Evolutionary conservation across 2,888 invertebrate genomes (phyloP), one percentile per base, ranked within the genome.

Genomic region (Neoitamus cyanurus): DNA sequence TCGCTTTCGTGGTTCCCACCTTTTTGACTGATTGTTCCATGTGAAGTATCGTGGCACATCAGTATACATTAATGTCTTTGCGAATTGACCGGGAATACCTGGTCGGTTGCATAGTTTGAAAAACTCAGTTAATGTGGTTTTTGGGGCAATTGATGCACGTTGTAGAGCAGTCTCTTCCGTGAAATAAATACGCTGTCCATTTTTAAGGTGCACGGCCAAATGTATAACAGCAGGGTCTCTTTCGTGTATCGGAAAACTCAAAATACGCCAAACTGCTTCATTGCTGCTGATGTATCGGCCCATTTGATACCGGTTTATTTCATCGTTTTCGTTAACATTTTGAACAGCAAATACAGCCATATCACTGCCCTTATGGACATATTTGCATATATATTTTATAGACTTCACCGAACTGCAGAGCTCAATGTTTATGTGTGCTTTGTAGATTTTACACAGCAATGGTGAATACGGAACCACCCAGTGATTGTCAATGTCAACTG

Each of bases 1-100:
- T 87, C 86, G 87, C 86, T 87, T 88, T 31, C 88, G 87, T 75
- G 88, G 86, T 87, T 87, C 83, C 70, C 88, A 89, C 87, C 87
- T 88, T 86, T 88, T 88, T 84, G 87, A 86, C 84, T 88, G 87
- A 86, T 85, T 85, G 86, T 88, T 88, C 88, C 88, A 89, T 84
- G 88, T 89, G 83, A 87, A 89, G 87, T 88, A 88, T 48, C 83
- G 83, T 85, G 89, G 88, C 86, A 89, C 86, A 83, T 89, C 69
- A 0, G 13, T 2, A 7, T 69, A 69, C 1, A 88, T 46, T 86
- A 84, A 86, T 89, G 89, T 37, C 2, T 20, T 20, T 15, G 20
- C 48, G 15, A 48, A 48, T 46, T 46, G 46, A 15, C 15, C n/a
- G 46, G 2, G 4, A 46, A 46, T 46, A 46, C 0, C 20, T 4